These are phyloP conservation scores for Sebastes flavidus DNA, from an alignment of 2,797 vertebrate genomes.

Conservation along the genomic window DNA sequence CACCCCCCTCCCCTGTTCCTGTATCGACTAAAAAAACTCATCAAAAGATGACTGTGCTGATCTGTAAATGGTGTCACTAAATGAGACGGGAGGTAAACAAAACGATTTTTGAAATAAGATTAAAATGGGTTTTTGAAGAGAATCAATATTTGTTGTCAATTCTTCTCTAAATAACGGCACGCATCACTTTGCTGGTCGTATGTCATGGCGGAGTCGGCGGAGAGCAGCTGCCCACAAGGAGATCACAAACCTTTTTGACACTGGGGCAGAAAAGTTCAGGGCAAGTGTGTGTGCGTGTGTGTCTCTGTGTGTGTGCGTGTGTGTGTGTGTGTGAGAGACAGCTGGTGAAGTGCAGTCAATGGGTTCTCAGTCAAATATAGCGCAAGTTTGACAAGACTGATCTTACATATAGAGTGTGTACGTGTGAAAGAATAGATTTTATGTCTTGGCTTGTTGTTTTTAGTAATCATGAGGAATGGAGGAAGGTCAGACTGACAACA, in stretches of 20 bases:
- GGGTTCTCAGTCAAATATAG: conserved; percentile 15
- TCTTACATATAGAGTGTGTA: neutral
- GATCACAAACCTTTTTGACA: conserved; percentile 34
- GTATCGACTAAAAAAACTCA: neutral
- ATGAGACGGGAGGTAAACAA: neutral
- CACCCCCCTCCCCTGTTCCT: neutral
- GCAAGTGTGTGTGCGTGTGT: neutral
- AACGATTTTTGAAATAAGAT: neutral
- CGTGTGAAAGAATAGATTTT: neutral
- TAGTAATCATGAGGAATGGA: neutral
- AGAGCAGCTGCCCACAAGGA: conserved; percentile 39
- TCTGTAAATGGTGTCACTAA: conserved; percentile 3
- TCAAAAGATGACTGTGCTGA: conserved; percentile 5
- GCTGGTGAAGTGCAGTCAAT: conserved; percentile 12
- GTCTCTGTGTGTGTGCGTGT: conserved; percentile 5
- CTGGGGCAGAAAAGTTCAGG: conserved; percentile 1
- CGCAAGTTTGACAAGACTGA: neutral
- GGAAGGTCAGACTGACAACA: neutral
- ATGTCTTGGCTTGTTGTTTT: conserved; percentile 4
- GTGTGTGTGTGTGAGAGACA: conserved; percentile 3
- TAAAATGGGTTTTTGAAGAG: conserved; percentile 26
- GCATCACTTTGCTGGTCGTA: conserved; percentile 12
- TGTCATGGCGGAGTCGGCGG: conserved; percentile 28
- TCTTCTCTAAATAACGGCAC: conserved; percentile 7
- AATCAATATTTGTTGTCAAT: conserved; percentile 35